Percentiles rank a stretch among this genome's conserved stretches.
phyloP scores from a whole-genome alignment of 2,888 invertebrate species.

The Nematopogon swammerdamellus region DNA sequence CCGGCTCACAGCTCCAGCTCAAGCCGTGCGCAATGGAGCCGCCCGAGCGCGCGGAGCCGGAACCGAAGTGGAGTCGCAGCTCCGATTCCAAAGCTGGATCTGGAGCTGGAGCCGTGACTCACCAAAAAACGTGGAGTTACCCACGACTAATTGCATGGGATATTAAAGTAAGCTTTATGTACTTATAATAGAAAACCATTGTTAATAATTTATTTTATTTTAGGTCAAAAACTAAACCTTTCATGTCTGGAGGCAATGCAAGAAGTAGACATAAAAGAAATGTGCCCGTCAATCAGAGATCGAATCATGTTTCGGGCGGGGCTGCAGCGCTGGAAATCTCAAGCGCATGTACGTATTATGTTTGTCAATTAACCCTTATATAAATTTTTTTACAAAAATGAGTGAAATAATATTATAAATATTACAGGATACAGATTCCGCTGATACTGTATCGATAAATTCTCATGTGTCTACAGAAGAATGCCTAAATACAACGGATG shows the following conservation, averaged over 20 bases:
- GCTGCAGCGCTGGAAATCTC: background rate
- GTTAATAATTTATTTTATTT: background rate
- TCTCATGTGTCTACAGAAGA: background rate
- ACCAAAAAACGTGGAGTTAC: too few species aligned
- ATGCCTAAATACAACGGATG: background rate
- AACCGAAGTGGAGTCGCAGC: too few species aligned
- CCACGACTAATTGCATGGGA: too few species aligned
- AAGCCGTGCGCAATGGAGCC: too few species aligned
- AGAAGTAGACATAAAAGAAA: background rate
- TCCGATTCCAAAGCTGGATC: too few species aligned
- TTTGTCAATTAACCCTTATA: background rate
- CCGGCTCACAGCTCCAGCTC: too few species aligned
- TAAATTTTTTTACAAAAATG: background rate
- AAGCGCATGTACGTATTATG: background rate
- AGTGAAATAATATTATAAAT: background rate
- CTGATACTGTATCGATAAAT: background rate
- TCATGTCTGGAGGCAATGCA: background rate
- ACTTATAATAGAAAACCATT: too few species aligned
- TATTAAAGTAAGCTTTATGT: too few species aligned
- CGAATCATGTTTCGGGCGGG: background rate
- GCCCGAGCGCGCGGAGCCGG: too few species aligned
- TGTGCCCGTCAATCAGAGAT: background rate
- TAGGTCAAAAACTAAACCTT: background rate
- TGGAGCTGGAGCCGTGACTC: too few species aligned
- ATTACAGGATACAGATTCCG: background rate